phyloP scores from a whole-genome alignment of 2,797 vertebrate genomes.

The Euthynnus affinis region DNA sequence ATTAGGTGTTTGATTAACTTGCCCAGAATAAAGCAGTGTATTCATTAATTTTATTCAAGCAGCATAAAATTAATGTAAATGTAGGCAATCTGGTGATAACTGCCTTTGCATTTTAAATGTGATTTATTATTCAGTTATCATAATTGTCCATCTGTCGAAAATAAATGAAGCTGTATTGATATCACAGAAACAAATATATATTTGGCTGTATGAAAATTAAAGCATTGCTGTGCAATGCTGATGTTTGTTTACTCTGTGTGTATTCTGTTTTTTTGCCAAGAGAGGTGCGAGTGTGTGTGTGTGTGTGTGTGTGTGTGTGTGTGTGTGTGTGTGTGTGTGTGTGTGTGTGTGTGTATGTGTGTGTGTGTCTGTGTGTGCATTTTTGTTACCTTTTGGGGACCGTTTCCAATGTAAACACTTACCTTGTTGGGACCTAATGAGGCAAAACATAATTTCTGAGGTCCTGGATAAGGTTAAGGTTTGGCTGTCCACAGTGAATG shows the following conservation, averaged over 20 bases:
- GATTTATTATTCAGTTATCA: neutral
- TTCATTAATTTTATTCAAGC: neutral
- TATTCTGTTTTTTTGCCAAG: neutral
- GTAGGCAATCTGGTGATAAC: neutral
- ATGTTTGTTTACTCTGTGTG: neutral
- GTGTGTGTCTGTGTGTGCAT: too few species aligned
- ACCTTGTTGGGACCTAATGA: too few species aligned
- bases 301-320: too few species aligned
- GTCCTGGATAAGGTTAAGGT: too few species aligned
- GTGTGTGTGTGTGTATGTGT: too few species aligned
- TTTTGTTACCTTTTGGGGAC: too few species aligned
- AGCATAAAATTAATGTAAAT: constrained; percentile 5
- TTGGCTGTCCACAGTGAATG: too few species aligned
- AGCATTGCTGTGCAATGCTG: neutral
- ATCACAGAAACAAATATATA: neutral
- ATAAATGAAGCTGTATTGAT: neutral
- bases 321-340: too few species aligned
- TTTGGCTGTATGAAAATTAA: constrained; percentile 1
- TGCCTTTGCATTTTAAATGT: constrained; percentile 12
- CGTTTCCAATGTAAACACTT: too few species aligned
- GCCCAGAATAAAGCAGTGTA: neutral
- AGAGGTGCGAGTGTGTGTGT: too few species aligned
- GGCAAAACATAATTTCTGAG: too few species aligned
- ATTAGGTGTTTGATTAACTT: constrained; percentile 4
- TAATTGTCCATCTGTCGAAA: neutral